Conservation (phyloP, 2,113 vertebrate species). For the Corythoichthys haematopterus region DNA sequence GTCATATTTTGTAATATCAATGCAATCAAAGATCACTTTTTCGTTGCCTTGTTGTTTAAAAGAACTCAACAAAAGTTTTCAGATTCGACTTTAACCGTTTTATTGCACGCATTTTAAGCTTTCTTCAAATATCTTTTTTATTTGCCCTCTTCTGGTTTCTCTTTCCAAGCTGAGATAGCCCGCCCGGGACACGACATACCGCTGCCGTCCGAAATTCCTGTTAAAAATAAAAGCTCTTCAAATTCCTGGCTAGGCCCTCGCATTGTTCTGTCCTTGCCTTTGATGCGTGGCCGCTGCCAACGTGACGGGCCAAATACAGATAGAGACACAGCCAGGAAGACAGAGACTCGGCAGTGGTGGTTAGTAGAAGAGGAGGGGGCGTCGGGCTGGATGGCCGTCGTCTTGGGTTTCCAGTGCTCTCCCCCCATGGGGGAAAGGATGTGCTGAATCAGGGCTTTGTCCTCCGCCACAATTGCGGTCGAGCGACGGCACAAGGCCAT, state of each 20-base stretch:
- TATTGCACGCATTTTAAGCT: too few species aligned
- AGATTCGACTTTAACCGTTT: neutral
- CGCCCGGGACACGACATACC: slow-evolving; percentile 55
- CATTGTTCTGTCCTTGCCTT: slow-evolving; percentile 73
- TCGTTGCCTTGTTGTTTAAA: neutral
- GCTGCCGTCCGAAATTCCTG: slow-evolving; percentile 60
- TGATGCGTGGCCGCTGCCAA: slow-evolving; percentile 68
- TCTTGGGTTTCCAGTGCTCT: slow-evolving; percentile 66
- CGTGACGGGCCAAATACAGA: slow-evolving; percentile 58
- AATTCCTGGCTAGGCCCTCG: slow-evolving; percentile 67
- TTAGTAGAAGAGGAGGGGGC: slow-evolving; percentile 41
- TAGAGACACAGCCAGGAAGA: slow-evolving; percentile 39
- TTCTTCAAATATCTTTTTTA: neutral
- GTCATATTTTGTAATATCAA: too few species aligned
- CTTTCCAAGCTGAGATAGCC: slow-evolving; percentile 28
- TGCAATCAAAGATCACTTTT: too few species aligned
- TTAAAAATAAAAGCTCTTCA: slow-evolving; percentile 46
- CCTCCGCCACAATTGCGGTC: slow-evolving; percentile 53
- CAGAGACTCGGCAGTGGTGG: slow-evolving; percentile 32
- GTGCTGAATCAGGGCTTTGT: slow-evolving; percentile 75
- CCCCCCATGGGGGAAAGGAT: slow-evolving; percentile 58
- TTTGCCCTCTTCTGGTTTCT: slow-evolving; percentile 25
- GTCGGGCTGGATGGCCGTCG: slow-evolving; percentile 39
- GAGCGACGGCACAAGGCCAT: slow-evolving; percentile 67
- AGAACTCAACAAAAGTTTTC: neutral